Evolutionary conservation across 2,888 invertebrate species (phyloP), one percentile per base, ranked within the genome.

Genomic region (Drosophila robusta): DNA sequence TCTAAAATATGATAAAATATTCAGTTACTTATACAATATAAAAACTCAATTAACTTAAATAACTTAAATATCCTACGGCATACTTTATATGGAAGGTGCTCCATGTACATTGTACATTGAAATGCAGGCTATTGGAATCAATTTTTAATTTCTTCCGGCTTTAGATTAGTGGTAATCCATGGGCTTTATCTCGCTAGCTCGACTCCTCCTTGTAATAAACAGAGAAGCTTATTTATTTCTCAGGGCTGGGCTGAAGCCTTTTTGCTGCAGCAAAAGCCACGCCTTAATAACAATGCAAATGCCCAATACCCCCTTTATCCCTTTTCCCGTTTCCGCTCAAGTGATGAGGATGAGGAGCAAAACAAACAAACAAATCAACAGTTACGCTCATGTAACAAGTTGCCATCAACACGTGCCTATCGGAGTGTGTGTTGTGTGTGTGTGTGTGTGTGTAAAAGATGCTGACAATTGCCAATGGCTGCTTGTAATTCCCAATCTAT

Each of bases 401-500:
- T 79, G 76, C 60, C 69, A 75, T 70, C 80, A 70, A 70, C 78
- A 76, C 73, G 82, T 87, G 82, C 66, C 80, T 18, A 50, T 26
- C 16, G n/a, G 24, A 24, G 24, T 34, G 44, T 44, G 56, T 18
- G 29, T 29, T 24, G 56, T 39, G 44, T 8, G 26, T 39, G 62
- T 32, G 36, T 65, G 66, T 57, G 74, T 34, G 56, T 54, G 64
- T 60, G 51, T 55, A 65, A 69, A 75, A 72, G 74, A 70, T 77
- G 88, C 60, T 83, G 83, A 83, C 89, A 88, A 85, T 85, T 85
- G 87, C 58, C 85, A 84, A 80, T 84, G 76, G 89, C 76, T 80
- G 78, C 68, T 73, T 86, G 86, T 89, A 86, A 86, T 86, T 89
- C 86, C 86, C 86, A 86, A 89, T 82, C 86, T 89, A 86, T 86